Base-by-base conservation (phyloP, 2,888 invertebrate genomes). In the Hemicrepidius hirtus region DNA sequence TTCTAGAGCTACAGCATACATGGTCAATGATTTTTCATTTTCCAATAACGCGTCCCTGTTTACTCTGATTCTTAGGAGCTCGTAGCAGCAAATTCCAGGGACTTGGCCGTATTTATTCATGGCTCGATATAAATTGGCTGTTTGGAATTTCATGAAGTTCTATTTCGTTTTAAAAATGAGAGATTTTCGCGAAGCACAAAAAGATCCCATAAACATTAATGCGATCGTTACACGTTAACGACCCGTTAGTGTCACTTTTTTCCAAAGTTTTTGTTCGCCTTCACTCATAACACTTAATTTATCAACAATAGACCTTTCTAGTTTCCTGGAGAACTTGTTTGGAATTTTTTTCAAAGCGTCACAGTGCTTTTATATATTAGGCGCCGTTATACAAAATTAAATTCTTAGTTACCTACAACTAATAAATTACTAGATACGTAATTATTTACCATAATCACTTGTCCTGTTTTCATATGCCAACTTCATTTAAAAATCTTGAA, bases 121-220 rank as follows among this genome's bases (percentile, higher is more conserved):
- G 71, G 63, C 62, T 41, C 66, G 44, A 68, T 65, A 75, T 75
- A 75, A 75, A 75, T 75, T 72, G 75, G 71, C 75, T 75, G 68
- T 53, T 75, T 62, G 66, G 75, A 75, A 75, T 75, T 72, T 68
- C 75, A 75, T 73, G 73, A 75, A 73, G 53, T 55, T 44, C 41
- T 65, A 65, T 60, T 68, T 63, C 63, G 49, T 40, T 41, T 60
- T 64, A 73, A 69, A 73, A 59, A 69, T 55, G 55, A 46, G 35
- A 66, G 65, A 59, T 46, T 44, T 24, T 57, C 32, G 41, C 55
- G 24, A 53, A 46, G 53, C 66, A 40, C 55, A 63, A 68, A 49
- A 57, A 41, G 37, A 16, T n/a, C 53, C 46, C 24, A 53, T 69
- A 63, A 69, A 69, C 55, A 69, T 63, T 69, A 63, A 62, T 69